Evolutionary conservation across 2,797 vertebrate genomes (phyloP).

Genomic region (Microcaecilia unicolor): DNA sequence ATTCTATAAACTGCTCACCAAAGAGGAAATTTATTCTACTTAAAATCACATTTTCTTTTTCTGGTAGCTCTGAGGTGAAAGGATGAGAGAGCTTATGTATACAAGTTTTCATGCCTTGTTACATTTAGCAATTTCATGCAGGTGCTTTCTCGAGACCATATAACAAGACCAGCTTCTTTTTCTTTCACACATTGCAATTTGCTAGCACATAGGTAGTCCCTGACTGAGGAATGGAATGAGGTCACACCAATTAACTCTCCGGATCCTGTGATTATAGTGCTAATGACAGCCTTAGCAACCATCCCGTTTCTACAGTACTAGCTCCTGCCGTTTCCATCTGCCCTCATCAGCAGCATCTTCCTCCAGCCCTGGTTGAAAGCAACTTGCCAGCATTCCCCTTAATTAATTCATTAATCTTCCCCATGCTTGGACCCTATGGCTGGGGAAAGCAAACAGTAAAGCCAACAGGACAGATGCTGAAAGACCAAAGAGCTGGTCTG

Average conservation of each 20-base stretch:
- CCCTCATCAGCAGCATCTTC: conserved; percentile 4
- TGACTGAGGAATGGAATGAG: conserved; percentile 43
- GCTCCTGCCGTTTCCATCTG: conserved; percentile 21
- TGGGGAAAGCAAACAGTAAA: conserved; percentile 4
- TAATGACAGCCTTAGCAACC: conserved; percentile 61
- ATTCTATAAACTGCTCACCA: no score
- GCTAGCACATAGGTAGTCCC: conserved; percentile 49
- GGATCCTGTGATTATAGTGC: conserved; percentile 26
- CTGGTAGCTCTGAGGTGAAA: no score
- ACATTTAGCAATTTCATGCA: conserved; percentile 31
- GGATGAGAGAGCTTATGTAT: no score
- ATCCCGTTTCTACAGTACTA: conserved; percentile 21
- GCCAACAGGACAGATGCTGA: conserved; percentile 8
- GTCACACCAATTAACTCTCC: conserved; percentile 50
- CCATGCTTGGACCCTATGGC: not conserved
- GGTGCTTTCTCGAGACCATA: conserved; percentile 23
- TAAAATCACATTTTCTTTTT: no score
- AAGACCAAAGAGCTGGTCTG: not conserved
- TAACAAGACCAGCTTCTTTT: conserved; percentile 19
- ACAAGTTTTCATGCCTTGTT: conserved; percentile 12
- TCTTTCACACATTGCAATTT: conserved; percentile 27
- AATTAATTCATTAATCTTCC: conserved; percentile 11
- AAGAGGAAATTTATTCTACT: no score
- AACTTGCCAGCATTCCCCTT: conserved; percentile 8
- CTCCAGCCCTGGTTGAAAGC: conserved; percentile 16